Base-by-base conservation (phyloP, 2,113 vertebrate species). In the Acrocephalus kingi region DNA sequence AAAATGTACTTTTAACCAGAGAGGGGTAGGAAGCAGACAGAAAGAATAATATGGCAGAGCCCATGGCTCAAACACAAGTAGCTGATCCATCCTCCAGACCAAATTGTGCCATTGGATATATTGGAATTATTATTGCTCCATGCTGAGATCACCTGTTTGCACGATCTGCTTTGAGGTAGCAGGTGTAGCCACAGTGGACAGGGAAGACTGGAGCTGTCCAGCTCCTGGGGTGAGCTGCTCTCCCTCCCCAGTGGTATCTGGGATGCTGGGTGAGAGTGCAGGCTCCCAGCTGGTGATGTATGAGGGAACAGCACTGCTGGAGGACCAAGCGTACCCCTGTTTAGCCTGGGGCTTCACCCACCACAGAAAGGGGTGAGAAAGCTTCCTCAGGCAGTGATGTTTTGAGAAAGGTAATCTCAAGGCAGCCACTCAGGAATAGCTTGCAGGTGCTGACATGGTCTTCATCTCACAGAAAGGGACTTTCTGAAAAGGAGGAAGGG, bases 261-360 rank as follows among this genome's bases (percentile, higher is more conserved):
- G 55, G 9, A 39, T 49, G 15, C 10, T 27, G 63, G 46, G 52
- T 0, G 0, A 55, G 55, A 61, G 25, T 15, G 15, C 2, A 0
- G 0, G 7, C 7, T 35, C 16, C 19, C 6, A 19, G 28, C 4
- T 1, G 15, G 31, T 23, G 58, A 16, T 14, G 30, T 54, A 52
- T 4, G 49, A 59, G 14, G 27, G 22, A 39, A 2, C 21, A 41
- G 35, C 1, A 2, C 58, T 64, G 39, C 68, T 28, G 9, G 43
- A 58, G 31, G 43, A 3, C 0, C 1, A 27, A 64, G 12, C 1
- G 2, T 48, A 23, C 9, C 5, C 10, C 24, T 59, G 11, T 4
- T 67, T 8, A 45, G 10, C 15, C 54, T 33, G 51, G 22, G 31
- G 15, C 30, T 77, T 56, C 27, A 25, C 10, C 19, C 49, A 23